Base-by-base conservation (phyloP, 2,888 invertebrate species). In the Torymus texanus region DNA sequence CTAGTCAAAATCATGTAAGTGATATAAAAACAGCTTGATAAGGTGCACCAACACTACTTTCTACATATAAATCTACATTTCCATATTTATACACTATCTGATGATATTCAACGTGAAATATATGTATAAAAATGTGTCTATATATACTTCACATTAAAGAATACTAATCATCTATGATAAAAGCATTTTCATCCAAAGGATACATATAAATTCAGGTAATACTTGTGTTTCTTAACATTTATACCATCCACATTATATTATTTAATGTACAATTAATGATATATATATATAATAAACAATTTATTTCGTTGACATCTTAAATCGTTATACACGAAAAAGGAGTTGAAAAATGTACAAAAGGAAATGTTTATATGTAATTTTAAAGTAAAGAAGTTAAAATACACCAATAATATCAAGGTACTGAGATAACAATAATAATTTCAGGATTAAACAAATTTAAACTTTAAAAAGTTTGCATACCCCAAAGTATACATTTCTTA, bases 401-500 rank as follows among this genome's bases (percentile, higher is more conserved):
- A 50, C 61, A 75, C 66, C n/a, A 24, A 29, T 13, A 56, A 59
- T 65, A 18, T 66, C 21, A 62, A 72, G 58, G 58, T 68, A 18
- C 24, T 41, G 53, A 41, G 41, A 41, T 41, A 41, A 41, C 41
- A 41, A 16, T n/a, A 67, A 55, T 21, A 50, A 58, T 58, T 59
- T 50, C 18, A 50, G 21, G 58, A 41, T 41, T 55, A 53, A 63
- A 58, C 41, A 75, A 77, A 53, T 56, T 75, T 75, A 75, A 18
- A 78, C 29, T 73, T 78, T 62, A 16, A 75, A 74, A 75, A 71
- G 62, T 71, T 66, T 79, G 68, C 75, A 87, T 88, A 88, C 88
- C 88, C 88, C 87, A 87, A 83, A 88, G 86, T 84, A 88, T 85
- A 86, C 83, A 88, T 88, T 87, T 88, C 86, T 88, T 87, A 86